phyloP scores from a whole-genome alignment of 2,797 vertebrate genomes.

The Neomorphus geoffroyi region DNA sequence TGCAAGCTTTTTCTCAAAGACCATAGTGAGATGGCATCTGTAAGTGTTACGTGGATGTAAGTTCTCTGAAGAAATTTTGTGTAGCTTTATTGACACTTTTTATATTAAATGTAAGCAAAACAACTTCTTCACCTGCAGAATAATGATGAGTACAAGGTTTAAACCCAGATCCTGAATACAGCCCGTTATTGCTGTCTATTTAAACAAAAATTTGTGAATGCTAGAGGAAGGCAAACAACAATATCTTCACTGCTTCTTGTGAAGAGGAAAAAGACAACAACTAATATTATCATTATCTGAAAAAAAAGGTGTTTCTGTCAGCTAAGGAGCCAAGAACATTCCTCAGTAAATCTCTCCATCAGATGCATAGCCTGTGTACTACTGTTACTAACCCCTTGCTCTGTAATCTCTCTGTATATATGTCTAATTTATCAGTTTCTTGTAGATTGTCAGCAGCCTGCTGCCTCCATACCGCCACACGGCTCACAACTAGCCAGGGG shows the following conservation, averaged over 20 bases:
- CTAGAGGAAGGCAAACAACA: neutral
- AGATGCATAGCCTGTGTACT: conserved; percentile 46
- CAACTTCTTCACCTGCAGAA: neutral
- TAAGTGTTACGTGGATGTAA: neutral
- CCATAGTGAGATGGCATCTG: neutral
- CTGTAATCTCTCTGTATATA: conserved; percentile 92
- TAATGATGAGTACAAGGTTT: neutral
- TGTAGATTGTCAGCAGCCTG: conserved; percentile 99
- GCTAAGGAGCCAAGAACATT: conserved; percentile 58
- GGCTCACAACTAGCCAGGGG: conserved; percentile 93
- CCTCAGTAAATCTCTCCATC: conserved; percentile 80
- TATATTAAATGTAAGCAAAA: neutral
- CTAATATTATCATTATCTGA: neutral
- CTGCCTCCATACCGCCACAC: conserved; percentile 95
- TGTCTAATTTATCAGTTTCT: conserved; percentile 99
- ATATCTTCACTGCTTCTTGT: neutral
- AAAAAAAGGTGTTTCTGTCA: conserved; percentile 41
- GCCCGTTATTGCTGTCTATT: neutral
- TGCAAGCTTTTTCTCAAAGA: neutral
- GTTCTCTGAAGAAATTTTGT: neutral
- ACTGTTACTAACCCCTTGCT: conserved; percentile 82
- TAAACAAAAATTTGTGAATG: neutral
- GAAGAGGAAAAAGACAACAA: neutral
- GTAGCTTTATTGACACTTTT: neutral
- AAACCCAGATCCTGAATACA: neutral